These are phyloP conservation scores for Coboldia fuscipes DNA, from an alignment of 1,140 invertebrate genomes.

Conservation along the genomic window DNA sequence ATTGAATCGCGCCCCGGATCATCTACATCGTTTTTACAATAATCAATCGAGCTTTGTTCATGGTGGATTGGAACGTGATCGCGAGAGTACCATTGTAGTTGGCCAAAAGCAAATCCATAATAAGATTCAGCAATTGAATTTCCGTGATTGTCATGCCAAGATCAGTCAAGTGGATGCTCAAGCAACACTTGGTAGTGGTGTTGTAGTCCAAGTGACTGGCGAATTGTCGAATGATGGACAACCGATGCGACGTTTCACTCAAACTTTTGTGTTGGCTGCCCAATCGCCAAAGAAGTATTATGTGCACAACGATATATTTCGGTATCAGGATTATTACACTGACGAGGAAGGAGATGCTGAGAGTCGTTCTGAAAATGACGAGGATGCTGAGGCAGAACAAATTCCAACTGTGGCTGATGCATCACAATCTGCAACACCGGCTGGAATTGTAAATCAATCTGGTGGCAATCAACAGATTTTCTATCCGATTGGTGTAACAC, in stretches of 20 bases:
- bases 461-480: slow-evolving; percentile 7
- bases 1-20: slow-evolving; percentile 69
- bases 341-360: slow-evolving; percentile 29
- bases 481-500: slow-evolving; percentile 5
- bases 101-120: slow-evolving; percentile 91
- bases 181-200: slow-evolving; percentile 77
- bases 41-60: slow-evolving; percentile 89
- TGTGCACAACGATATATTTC: slow-evolving; percentile 96
- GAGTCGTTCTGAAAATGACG: slow-evolving; percentile 42
- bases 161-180: slow-evolving; percentile 85
- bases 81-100: slow-evolving; percentile 65
- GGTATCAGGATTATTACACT: slow-evolving; percentile 55
- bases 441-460: background rate
- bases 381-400: slow-evolving; percentile 19
- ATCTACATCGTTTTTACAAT: slow-evolving; percentile 90
- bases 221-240: slow-evolving; percentile 89
- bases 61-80: slow-evolving; percentile 64
- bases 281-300: slow-evolving; percentile 94
- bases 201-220: slow-evolving; percentile 92
- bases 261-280: slow-evolving; percentile 89
- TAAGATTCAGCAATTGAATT: slow-evolving; percentile 86
- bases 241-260: slow-evolving; percentile 91
- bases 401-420: too few species aligned
- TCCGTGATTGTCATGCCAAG: slow-evolving; percentile 90
- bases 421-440: background rate